Base-by-base conservation (phyloP, 2,888 invertebrate genomes). In the Carcina quercana region DNA sequence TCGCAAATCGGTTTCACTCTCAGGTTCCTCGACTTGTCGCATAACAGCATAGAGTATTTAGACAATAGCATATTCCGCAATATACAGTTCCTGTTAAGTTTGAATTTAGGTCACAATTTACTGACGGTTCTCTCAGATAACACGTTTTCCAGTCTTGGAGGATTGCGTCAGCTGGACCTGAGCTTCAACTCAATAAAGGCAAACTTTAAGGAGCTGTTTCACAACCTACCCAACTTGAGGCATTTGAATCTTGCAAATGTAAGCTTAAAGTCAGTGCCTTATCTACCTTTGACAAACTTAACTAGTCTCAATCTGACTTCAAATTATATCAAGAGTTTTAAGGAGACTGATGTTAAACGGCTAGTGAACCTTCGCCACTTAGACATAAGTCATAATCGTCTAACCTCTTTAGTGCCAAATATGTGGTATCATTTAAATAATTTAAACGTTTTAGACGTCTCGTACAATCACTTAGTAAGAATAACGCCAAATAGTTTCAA, bases 1-100 rank as follows among this genome's bases (percentile, higher is more conserved):
- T 87, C 90, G 0, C 93, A 93, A 64, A 88, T 94, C 13, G 93
- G 93, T 3, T 89, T 91, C 51, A 93, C 94, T 1, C 69, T 95
- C 37, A 84, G 94, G 30, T 89, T 90, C 60, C 86, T 96, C 36
- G 91, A 94, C 57, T 84, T 96, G 59, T 89, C 91, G 0, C 86
- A 88, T 43, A 96, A 96, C 66, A 89, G 87, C 43, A 86, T 96
- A 42, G 95, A 95, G 62, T 94, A 94, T 63, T 85, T 96, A 46
- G 95, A 96, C 67, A 92, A 92, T 47, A 94, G 92, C 39, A 93
- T 94, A 75, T 95, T 95, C 59, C 90, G 93, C 24, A 91, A 91
- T 53, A 92, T 92, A 15, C 92, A 94, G 31, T 92, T 91, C 62
- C 76, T 96, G 25, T 87, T 92, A 35, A 89, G 88, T 48, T 80